phyloP scores from a whole-genome alignment of 2,888 invertebrate species.

The Chironomus tentans region DNA sequence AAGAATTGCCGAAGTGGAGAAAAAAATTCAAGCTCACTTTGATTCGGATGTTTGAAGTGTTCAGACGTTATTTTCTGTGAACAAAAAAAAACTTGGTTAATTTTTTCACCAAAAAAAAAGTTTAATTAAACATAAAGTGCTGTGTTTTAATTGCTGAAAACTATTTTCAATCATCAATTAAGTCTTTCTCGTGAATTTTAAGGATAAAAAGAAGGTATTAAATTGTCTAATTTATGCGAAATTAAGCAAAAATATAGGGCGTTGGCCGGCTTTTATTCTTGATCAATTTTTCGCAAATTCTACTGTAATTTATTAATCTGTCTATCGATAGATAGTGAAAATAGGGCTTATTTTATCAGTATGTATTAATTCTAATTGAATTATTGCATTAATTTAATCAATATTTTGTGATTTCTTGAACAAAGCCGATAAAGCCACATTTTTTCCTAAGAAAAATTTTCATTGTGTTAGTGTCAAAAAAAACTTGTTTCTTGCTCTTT shows the following conservation, averaged over 20 bases:
- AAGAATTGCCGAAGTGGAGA: background rate
- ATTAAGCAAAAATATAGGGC: background rate
- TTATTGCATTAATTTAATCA: background rate
- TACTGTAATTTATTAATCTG: background rate
- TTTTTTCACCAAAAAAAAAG: constrained; percentile 1
- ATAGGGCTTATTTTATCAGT: no score
- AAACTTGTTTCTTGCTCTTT: background rate
- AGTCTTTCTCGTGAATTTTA: background rate
- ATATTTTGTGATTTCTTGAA: background rate
- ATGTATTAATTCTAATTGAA: background rate
- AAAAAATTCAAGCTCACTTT: constrained; percentile 8
- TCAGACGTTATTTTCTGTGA: constrained; percentile 5
- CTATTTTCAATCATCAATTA: background rate
- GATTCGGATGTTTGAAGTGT: background rate
- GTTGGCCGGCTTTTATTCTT: constrained; percentile 13
- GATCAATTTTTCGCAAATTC: background rate
- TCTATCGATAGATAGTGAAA: background rate
- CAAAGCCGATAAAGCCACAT: constrained; percentile 8
- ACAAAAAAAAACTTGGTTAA: background rate
- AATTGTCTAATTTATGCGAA: background rate
- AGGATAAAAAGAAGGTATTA: constrained; percentile 3
- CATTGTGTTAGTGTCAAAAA: background rate
- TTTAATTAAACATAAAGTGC: constrained; percentile 15
- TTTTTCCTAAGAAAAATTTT: background rate
- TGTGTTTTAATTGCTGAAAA: constrained; percentile 16